phyloP scores from a whole-genome alignment of 92 coral and sea anemone species.

The Zoanthus sociatus region DNA sequence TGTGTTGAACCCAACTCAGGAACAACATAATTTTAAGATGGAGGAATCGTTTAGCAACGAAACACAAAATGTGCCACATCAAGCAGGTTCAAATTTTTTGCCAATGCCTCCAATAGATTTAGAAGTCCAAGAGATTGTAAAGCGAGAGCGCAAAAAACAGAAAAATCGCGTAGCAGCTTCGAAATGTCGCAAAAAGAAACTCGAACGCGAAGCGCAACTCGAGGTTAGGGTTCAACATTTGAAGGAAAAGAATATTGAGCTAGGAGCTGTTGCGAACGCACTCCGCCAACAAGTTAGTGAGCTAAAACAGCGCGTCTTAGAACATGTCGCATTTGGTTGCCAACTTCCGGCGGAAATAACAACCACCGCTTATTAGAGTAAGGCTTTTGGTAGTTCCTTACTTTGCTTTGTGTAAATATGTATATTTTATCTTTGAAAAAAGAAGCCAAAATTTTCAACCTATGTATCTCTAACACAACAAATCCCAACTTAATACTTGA shows the following conservation, averaged over 20 bases:
- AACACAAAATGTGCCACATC: constrained; percentile 32
- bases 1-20: constrained; percentile 39
- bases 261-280: constrained; percentile 91
- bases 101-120: constrained; percentile 95
- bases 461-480: not conserved
- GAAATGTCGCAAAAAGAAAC: constrained; percentile 95
- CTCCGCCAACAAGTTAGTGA: constrained; percentile 89
- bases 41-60: constrained; percentile 56
- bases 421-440: not conserved
- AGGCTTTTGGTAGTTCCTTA: not conserved
- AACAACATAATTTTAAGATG: constrained; percentile 55
- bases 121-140: constrained; percentile 95
- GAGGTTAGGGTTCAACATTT: constrained; percentile 94
- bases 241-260: constrained; percentile 94
- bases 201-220: constrained; percentile 97
- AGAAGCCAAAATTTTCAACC: too few species aligned
- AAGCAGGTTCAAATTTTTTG: constrained; percentile 54
- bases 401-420: constrained; percentile 1
- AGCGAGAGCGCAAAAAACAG: constrained; percentile 95
- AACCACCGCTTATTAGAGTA: constrained; percentile 63
- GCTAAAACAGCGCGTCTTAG: constrained; percentile 91
- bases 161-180: constrained; percentile 98
- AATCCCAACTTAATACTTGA: not conserved
- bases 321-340: constrained; percentile 96
- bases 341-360: constrained; percentile 90